Base-by-base conservation (phyloP, 2,888 invertebrate genomes). In the Dromius quadrimaculatus region DNA sequence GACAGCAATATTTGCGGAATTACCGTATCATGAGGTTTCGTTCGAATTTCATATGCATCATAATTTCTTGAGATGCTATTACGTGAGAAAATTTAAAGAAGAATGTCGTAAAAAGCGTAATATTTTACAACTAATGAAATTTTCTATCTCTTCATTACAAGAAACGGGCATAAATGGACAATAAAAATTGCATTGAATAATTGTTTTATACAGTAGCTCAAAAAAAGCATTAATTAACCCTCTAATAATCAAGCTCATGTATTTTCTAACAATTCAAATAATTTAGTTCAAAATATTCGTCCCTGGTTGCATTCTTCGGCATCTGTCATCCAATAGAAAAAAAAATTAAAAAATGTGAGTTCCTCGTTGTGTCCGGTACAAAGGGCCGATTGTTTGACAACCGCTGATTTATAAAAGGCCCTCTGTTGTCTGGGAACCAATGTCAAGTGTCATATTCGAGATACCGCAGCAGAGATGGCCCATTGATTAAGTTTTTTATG, bases 361-460 rank as follows among this genome's bases (percentile, higher is more conserved):
- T 57, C 57, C 32, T 57, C 13, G 22, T 22, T 57, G 59, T n/a
- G 34, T 36, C 59, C 59, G 59, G 59, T 17, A 36, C 34, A 36
- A 59, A 36, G 59, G 59, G 36, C 59, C 19, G 22, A 45, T 63
- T 63, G 63, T 63, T 63, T 63, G 63, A 63, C 43, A 63, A 63
- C 23, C 63, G 15, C 63, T 63, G 63, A 63, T 63, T 63, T 63
- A 63, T 63, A 63, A 22, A 57, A 63, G 63, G 45, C 43, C 43
- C 43, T 41, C 43, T 63, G 63, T 63, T 63, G 63, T 63, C 63
- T 63, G 63, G 45, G 45, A 66, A 66, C 66, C 38, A 36, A 54
- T 66, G 50, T 66, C 54, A 50, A 66, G 38, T 66, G 66, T 66
- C 66, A 66, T 66, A 66, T 66, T 66, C 66, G 54, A 66, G 41